Evolutionary conservation across 2,113 vertebrate species (phyloP), one percentile per base, ranked within the genome.

Genomic region (Seriola rivoliana): DNA sequence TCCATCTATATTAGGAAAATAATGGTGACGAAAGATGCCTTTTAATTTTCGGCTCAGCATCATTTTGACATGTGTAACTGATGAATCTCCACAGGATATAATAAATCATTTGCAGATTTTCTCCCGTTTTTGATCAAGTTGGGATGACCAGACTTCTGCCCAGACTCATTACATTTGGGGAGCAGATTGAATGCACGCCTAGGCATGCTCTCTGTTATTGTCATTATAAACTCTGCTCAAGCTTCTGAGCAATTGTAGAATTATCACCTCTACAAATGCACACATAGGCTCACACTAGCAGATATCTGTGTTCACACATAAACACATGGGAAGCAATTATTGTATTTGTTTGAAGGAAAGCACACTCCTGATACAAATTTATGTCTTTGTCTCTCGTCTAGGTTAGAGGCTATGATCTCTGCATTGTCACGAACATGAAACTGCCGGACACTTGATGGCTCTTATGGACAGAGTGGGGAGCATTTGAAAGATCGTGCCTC

Each of bases 41-140:
- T 93, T 93, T 92, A 89, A 93, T 94, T 94, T 93, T 93, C 93
- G 65, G 73, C 93, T 93, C 93, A 91, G 88, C 93, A 86, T 90
- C 89, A 81, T 89, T 92, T 80, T 90, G 91, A 91, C 90, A 88
- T 83, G 89, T 91, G 88, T 88, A 92, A 92, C 86, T 87, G 91
- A 92, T 90, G 88, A 91, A 89, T 90, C 93, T 91, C 92, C 81
- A 64, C 92, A 88, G 92, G 94, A 94, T 60, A 85, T 93, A 71
- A 93, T 86, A 93, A 89, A 94, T 93, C 78, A 92, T 94, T 93
- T 93, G 85, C 94, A 93, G 91, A 89, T 92, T 88, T 90, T 60
- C 74, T 84, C 79, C 69, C 17, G 38, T 84, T 93, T 93, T 91
- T 90, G 90, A 94, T 93, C 79, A 88, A 80, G 82, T 91, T 71